Base-by-base conservation (phyloP, 1,140 invertebrate genomes). In the Druon quercuslanigerum region DNA sequence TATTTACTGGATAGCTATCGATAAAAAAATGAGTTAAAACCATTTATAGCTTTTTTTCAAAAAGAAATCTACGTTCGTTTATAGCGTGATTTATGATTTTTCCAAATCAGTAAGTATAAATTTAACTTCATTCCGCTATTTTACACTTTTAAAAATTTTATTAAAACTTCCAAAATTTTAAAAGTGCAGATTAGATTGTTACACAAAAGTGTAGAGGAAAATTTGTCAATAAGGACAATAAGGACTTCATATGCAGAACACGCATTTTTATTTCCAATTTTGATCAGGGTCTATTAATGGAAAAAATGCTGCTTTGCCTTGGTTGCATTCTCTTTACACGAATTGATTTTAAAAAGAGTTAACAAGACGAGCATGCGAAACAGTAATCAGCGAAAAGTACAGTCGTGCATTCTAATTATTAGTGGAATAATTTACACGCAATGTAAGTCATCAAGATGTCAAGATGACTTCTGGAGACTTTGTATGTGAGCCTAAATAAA, bases 301-400 rank as follows among this genome's bases (percentile, higher is more conserved):
- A 46, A 46, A 46, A 46, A 46, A 46, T 46, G 40, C 40, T 7
- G 40, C 9, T 40, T 33, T 8, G 9, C 12, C 14, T 66, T 40
- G 40, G 40, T 66, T 66, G 60, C 33, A 66, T 66, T 66, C 40
- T 66, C 60, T 66, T 66, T 14, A 66, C 60, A 66, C 33, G 25
- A 40, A n/a, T 40, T 40, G 60, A 66, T 66, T 66, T 66, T 40
- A 66, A 66, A 66, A 66, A 33, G 25, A 40, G 60, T 40, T 66
- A 66, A 40, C 33, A 33, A 66, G 60, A 9, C 7, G 2, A 66
- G 60, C 60, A 66, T 33, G 60, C 60, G 25, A 66, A 66, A 40
- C 60, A 66, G 16, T 33, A 66, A 66, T 66, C 60, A 66, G 60
- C 12, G 33, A 66, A 66, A 66, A 40, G 60, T 66, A 66, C 13